These are phyloP conservation scores for Galerucella nymphaeae DNA, from an alignment of 2,888 invertebrate genomes.

Conservation along the genomic window DNA sequence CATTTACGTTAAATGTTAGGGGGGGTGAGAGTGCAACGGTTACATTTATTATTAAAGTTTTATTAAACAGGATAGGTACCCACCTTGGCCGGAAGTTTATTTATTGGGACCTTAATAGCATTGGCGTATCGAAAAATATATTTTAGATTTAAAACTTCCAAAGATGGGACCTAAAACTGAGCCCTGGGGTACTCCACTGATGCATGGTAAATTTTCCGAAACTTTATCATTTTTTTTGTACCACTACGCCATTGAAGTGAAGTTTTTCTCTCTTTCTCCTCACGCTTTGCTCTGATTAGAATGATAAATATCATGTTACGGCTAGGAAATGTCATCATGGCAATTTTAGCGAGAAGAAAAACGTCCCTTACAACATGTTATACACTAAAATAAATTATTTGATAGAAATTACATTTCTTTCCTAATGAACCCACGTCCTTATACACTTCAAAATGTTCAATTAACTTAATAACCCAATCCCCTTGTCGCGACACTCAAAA, in stretches of 20 bases:
- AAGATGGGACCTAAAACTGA: too few species aligned
- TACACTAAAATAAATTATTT: conserved; percentile 4
- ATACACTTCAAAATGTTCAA: conserved; percentile 25
- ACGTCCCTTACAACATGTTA: neutral
- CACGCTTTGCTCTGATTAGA: conserved; percentile 28
- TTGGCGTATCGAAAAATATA: neutral
- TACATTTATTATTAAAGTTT: conserved; percentile 43
- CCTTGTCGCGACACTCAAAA: conserved; percentile 10
- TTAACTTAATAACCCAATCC: conserved; percentile 20
- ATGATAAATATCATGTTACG: conserved; percentile 39
- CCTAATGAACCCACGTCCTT: neutral
- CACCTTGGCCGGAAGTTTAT: conserved; percentile 46
- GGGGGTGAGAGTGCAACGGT: conserved; percentile 36
- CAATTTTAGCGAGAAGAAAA: conserved; percentile 29
- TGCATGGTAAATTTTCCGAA: too few species aligned
- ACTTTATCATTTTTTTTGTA: too few species aligned
- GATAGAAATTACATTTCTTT: too few species aligned
- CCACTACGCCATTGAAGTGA: neutral
- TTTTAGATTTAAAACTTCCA: neutral
- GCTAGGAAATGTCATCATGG: conserved; percentile 32
- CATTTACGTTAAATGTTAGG: conserved; percentile 36
- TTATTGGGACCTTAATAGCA: conserved; percentile 36
- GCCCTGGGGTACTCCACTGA: too few species aligned
- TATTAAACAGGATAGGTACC: conserved; percentile 44
- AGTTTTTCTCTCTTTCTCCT: conserved; percentile 6